Percentiles rank a stretch among this genome's conserved stretches.
Evolutionary conservation across 1,140 invertebrate genomes (phyloP).

Genomic region (Calliopsis andreniformis): DNA sequence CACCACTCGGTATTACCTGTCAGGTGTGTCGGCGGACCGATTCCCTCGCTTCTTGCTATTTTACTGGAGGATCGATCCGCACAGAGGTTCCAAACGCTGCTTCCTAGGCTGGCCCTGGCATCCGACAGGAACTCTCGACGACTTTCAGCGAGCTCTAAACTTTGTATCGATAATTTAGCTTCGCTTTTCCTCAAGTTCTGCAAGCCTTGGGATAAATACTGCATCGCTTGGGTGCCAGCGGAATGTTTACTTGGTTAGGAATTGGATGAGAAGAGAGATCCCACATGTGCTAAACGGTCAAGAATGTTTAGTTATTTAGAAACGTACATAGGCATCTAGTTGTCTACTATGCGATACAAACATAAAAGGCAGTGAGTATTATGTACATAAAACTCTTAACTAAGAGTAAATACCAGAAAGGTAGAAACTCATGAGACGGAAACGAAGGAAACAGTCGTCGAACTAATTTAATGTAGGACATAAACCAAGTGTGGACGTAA

Average conservation of each 20-base stretch:
- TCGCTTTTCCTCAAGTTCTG: slow-evolving; percentile 41
- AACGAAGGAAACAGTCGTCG: too few species aligned
- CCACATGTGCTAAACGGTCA: too few species aligned
- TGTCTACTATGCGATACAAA: too few species aligned
- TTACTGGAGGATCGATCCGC: slow-evolving; percentile 60
- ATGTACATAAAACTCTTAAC: too few species aligned
- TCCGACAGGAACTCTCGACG: slow-evolving; percentile 50
- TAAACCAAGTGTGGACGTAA: too few species aligned
- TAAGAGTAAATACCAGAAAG: too few species aligned
- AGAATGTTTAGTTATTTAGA: too few species aligned
- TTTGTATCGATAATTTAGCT: slow-evolving; percentile 68
- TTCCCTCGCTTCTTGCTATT: slow-evolving; percentile 51
- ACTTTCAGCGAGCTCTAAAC: slow-evolving; percentile 47
- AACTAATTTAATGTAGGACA: too few species aligned
- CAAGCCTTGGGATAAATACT: slow-evolving; percentile 4
- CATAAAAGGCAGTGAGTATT: too few species aligned
- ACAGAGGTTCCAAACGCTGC: neutral
- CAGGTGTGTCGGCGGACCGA: slow-evolving; percentile 60
- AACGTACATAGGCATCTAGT: too few species aligned
- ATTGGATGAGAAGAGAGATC: slow-evolving; percentile 1
- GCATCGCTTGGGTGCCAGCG: neutral
- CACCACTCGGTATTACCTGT: slow-evolving; percentile 64
- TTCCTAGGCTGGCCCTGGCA: slow-evolving; percentile 12
- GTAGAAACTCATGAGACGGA: too few species aligned
- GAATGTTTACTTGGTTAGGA: slow-evolving; percentile 15